Conservation (phyloP, 2,888 invertebrate genomes). For the Rhodophaea formosa region DNA sequence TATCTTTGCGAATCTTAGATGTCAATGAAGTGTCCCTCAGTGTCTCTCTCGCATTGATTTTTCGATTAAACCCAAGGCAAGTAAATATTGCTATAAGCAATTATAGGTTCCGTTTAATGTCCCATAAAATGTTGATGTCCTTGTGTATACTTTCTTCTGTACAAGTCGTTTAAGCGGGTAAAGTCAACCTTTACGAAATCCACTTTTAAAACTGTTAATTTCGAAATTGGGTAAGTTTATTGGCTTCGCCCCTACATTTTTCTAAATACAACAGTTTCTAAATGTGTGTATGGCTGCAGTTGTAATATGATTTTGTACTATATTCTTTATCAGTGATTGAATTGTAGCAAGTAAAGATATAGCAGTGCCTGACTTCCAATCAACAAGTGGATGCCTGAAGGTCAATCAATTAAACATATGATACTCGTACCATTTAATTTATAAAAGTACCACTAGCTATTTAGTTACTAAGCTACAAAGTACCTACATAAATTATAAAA, state of each 20-base stretch:
- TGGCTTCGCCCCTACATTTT: not conserved
- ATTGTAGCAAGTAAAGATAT: not conserved
- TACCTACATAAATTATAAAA: too few species aligned
- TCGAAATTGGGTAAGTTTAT: not conserved
- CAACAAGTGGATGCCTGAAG: slow-evolving; percentile 7
- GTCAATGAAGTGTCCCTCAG: slow-evolving; percentile 6
- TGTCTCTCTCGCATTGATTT: slow-evolving; percentile 53
- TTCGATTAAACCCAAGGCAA: slow-evolving; percentile 48
- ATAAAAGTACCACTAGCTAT: too few species aligned
- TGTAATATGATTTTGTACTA: not conserved
- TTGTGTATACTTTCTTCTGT: not conserved
- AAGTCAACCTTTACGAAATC: not conserved
- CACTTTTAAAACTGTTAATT: not conserved
- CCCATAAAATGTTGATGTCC: not conserved
- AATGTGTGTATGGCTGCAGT: not conserved
- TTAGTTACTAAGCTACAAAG: too few species aligned
- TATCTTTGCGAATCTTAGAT: slow-evolving; percentile 5
- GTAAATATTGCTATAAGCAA: slow-evolving; percentile 44
- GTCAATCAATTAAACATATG: not conserved
- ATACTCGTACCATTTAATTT: not conserved
- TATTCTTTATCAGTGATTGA: not conserved
- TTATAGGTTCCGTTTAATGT: not conserved
- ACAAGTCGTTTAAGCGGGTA: not conserved
- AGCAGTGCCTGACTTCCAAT: not conserved
- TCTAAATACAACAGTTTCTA: not conserved